Evolutionary conservation across 2,888 invertebrate species (phyloP).

Genomic region (Taphrorychus bicolor): DNA sequence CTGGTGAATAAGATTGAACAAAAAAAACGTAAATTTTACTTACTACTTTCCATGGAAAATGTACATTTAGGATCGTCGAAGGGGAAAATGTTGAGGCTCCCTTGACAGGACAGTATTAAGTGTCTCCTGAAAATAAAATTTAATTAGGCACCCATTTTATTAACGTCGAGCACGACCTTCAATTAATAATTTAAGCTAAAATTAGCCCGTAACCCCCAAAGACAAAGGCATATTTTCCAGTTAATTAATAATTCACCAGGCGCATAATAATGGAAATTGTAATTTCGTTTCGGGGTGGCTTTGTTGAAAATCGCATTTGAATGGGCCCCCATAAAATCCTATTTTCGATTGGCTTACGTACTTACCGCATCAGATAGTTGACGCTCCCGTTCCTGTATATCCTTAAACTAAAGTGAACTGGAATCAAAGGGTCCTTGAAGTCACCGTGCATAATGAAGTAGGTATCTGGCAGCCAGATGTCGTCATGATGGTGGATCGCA

Average conservation of each 20-base stretch:
- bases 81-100: constrained; percentile 92
- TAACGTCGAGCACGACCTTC: constrained; percentile 1
- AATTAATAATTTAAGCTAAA: constrained; percentile 21
- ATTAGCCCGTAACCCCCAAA: constrained; percentile 11
- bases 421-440: constrained; percentile 92
- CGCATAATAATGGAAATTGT: not conserved
- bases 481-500: constrained; percentile 91
- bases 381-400: constrained; percentile 94
- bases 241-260: not conserved
- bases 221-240: constrained; percentile 8
- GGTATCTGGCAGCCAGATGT: constrained; percentile 93
- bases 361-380: constrained; percentile 89
- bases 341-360: not conserved
- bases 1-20: no score
- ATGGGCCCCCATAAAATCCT: not conserved
- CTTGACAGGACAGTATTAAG: constrained; percentile 91
- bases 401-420: constrained; percentile 90
- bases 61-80: constrained; percentile 95
- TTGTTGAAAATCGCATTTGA: not conserved
- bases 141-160: constrained; percentile 11
- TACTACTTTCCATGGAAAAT: constrained; percentile 96
- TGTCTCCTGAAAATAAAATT: constrained; percentile 71
- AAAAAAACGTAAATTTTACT: constrained; percentile 69
- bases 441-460: constrained; percentile 97
- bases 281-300: not conserved